Evolutionary conservation across 1,140 invertebrate genomes (phyloP), one percentile per base, ranked within the genome.

Genomic region (Drosophila kikkawai): DNA sequence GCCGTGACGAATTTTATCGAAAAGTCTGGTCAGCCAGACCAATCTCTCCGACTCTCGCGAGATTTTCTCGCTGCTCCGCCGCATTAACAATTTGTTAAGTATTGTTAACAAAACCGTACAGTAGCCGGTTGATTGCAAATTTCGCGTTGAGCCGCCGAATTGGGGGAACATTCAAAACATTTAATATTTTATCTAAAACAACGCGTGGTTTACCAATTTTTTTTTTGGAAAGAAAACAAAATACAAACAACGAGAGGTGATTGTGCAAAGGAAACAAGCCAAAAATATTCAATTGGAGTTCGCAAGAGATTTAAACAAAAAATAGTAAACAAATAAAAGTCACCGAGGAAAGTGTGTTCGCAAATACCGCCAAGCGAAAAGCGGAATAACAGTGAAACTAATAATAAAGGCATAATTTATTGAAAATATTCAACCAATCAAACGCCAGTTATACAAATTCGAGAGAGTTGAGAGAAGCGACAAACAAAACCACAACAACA

Each of bases 351-450:
- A 80, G 71, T 59, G 78, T 39, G 8, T 32, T 32, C 7, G 51
- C 34, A 63, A 53, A 75, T 64, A 82, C 60, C 59, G 74, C 63
- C 79, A 47, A 73, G 73, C 42, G 64, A 51, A 74, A 75, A 77
- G 59, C 41, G 67, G 64, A 45, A 71, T 75, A 84, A 69, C 53
- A 83, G 82, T 85, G 81, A 85, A 84, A 85, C 74, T 85, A 76
- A 80, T 68, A 58, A 75, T 79, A 80, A 73, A 73, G n/a, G 69
- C 51, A 73, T 84, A 80, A 85, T 83, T 83, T 84, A 83, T 85
- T 85, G 80, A 85, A 74, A 84, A 77, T 85, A 83, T 76, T 76
- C 53, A 84, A 67, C 71, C 81, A 83, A 78, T 78, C 75, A 69
- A 67, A 68, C 75, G 75, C 41, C 56, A 64, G 57, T 76, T 79